A percentile compares a stretch with the other conserved stretches of the same genome.
These are phyloP conservation scores for Psilanteris sp. DNA, from an alignment of 1,140 invertebrate species.

Conservation along the genomic window DNA sequence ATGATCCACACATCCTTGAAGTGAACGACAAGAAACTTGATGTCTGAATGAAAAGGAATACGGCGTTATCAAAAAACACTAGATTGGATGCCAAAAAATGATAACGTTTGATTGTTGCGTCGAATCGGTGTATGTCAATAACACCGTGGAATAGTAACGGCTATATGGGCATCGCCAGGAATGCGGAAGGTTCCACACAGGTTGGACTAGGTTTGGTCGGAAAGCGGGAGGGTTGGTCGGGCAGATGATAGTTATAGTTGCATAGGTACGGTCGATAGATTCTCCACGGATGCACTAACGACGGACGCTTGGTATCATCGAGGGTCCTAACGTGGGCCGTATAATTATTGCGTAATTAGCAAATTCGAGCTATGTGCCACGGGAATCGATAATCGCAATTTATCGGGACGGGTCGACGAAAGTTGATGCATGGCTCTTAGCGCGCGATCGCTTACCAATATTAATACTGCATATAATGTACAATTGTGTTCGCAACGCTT, in stretches of 20 bases:
- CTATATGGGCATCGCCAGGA: constrained; percentile 4
- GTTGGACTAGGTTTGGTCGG: constrained; percentile 17
- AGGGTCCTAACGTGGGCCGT: constrained; percentile 61
- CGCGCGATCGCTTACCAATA: constrained; percentile 13
- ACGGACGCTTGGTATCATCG: constrained; percentile 17
- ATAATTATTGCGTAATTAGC: constrained; percentile 71
- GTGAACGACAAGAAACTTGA: no score
- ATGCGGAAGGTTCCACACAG: constrained; percentile 14
- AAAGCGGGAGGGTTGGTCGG: constrained; percentile 58
- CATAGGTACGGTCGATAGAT: constrained; percentile 58
- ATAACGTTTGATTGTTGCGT: no score
- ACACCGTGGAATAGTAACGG: constrained; percentile 12
- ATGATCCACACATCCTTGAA: no score
- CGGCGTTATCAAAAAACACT: no score
- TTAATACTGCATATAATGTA: constrained; percentile 44
- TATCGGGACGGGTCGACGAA: constrained; percentile 60
- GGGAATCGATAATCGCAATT: constrained; percentile 67
- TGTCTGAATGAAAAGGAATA: no score
- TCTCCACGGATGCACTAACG: constrained; percentile 32
- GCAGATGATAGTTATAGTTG: constrained; percentile 39
- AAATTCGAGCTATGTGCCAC: constrained; percentile 57
- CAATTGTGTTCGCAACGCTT: constrained; percentile 55
- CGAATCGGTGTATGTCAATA: background rate
- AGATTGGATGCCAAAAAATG: no score
- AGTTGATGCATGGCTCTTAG: constrained; percentile 56